Evolutionary conservation across 2,113 vertebrate species (phyloP).

Genomic region (Lycaon pictus): DNA sequence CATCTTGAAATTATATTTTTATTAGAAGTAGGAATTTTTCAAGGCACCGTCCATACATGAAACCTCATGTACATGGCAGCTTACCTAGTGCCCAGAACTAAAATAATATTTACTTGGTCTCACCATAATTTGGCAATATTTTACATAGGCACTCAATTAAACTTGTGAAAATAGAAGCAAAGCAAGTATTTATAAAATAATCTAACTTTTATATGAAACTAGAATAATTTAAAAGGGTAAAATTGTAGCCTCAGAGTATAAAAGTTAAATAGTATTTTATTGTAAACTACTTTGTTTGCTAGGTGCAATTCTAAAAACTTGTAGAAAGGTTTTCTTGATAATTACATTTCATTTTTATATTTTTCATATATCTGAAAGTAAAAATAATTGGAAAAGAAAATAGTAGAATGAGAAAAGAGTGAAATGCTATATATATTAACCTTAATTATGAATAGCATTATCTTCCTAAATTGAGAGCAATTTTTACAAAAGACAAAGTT

Average conservation of each 20-base stretch:
- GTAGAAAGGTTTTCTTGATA: background rate
- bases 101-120: background rate
- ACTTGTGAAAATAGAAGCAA: background rate
- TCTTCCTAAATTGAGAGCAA: background rate
- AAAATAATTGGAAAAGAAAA: background rate
- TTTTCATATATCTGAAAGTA: background rate
- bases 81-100: background rate
- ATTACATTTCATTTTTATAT: background rate
- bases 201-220: background rate
- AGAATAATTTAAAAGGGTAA: background rate
- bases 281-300: background rate
- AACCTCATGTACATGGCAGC: background rate
- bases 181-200: background rate
- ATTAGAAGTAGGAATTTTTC: background rate
- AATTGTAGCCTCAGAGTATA: background rate
- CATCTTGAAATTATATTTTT: background rate
- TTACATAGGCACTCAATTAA: background rate
- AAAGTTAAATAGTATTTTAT: background rate
- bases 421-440: background rate
- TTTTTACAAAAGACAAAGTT: background rate
- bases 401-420: background rate
- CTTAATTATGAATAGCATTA: background rate
- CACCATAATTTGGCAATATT: background rate
- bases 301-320: background rate
- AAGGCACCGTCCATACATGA: background rate